Percentiles rank a stretch among this genome's conserved stretches.
phyloP scores from a whole-genome alignment of 2,888 invertebrate species.

The Sympetrum striolatum region DNA sequence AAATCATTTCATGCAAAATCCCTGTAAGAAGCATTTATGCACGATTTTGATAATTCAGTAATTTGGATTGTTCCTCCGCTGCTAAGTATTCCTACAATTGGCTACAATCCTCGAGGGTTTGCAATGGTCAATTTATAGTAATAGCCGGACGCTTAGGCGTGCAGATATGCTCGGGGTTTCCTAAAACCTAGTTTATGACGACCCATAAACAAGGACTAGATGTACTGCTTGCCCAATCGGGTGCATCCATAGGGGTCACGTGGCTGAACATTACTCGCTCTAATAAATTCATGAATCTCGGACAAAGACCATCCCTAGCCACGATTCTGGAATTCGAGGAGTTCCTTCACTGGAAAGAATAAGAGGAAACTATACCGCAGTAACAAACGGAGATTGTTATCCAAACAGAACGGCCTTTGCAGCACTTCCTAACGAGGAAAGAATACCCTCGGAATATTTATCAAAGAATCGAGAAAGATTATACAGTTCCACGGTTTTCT shows the following conservation, averaged over 20 bases:
- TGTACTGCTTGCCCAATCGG: neutral
- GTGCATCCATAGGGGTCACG: neutral
- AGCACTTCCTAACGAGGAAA: neutral
- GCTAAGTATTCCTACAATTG: too few species aligned
- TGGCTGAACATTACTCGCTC: neutral
- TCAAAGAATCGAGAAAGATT: neutral
- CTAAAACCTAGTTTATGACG: neutral
- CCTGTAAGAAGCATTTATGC: too few species aligned
- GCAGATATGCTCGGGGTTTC: too few species aligned
- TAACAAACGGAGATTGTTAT: neutral
- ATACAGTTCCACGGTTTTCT: too few species aligned
- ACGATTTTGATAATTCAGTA: too few species aligned
- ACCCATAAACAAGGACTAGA: neutral
- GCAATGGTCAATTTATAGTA: too few species aligned
- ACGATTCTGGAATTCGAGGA: neutral
- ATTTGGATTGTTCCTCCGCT: too few species aligned
- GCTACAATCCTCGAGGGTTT: too few species aligned
- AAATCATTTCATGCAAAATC: too few species aligned
- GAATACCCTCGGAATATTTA: neutral
- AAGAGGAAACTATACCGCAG: neutral
- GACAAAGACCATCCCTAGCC: neutral
- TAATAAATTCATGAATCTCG: neutral
- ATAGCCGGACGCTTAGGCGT: too few species aligned
- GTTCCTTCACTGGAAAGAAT: neutral
- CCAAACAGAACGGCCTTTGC: neutral